Conservation (phyloP, 2,888 invertebrate species). For the Oligia strigilis region DNA sequence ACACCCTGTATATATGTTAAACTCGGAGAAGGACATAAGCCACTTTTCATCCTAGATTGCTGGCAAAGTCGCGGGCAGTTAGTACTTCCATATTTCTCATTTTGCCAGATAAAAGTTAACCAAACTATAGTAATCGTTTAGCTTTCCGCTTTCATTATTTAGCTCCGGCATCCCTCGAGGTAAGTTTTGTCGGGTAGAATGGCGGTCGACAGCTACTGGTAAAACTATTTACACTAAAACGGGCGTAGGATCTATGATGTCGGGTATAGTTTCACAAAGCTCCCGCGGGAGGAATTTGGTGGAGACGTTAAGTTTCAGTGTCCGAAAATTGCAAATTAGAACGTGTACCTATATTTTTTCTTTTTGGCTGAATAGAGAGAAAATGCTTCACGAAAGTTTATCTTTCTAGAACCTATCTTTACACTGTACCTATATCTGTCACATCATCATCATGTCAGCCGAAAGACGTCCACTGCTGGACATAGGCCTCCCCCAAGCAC, state of each 20-base stretch:
- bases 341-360: background rate
- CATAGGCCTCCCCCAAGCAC: too few species aligned
- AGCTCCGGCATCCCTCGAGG: conserved; percentile 26
- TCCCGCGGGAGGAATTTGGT: conserved; percentile 10
- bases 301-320: background rate
- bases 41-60: background rate
- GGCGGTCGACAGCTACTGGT: conserved; percentile 1
- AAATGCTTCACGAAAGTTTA: background rate
- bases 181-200: conserved; percentile 9
- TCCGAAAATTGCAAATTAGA: conserved; percentile 29
- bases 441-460: too few species aligned
- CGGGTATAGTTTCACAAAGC: conserved; percentile 19
- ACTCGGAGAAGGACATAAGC: background rate
- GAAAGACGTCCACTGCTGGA: too few species aligned
- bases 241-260: background rate
- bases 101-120: background rate
- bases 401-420: background rate
- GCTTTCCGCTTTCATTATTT: conserved; percentile 11
- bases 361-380: background rate
- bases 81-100: background rate
- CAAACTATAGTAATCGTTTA: background rate
- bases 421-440: background rate
- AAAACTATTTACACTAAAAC: conserved; percentile 30
- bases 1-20: too few species aligned
- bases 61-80: background rate